Base-by-base conservation (phyloP, 2,888 invertebrate genomes). In the Parnassius smintheus region DNA sequence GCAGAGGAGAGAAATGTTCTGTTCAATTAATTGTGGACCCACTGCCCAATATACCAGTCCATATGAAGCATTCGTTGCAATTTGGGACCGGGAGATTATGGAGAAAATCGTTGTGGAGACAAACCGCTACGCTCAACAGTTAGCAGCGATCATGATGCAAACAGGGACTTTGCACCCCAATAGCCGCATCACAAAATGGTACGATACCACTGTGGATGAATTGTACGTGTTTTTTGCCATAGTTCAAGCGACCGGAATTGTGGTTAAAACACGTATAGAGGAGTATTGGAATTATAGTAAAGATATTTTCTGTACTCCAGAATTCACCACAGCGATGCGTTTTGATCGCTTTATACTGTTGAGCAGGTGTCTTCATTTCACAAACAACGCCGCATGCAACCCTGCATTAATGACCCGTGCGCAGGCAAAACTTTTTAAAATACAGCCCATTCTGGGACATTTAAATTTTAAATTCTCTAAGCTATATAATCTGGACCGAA, bases 111-210 rank as follows among this genome's bases (percentile, higher is more conserved):
- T 48, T 12, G 51, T 2, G 2, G 61, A 67, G 49, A 67, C 68
- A 12, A 68, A 65, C 51, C 61, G 3, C n/a, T 68, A 69, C 18
- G 69, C 69, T 22, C 65, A 69, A 56, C 65, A 68, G 56, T 1
- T 59, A 51, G 50, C 57, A 25, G 9, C 59, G 12, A 22, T 9
- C 18, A 62, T 61, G 65, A 41, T 63, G 18, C 13, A 52, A 9
- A 9, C 57, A 1, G 61, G 65, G 46, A 56, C 51, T 9, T 41
- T 65, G n/a, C 8, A 18, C 45, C 64, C 65, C 8, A 41, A 42
- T 11, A 64, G 62, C 48, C 49, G 68, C 18, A 61, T 68, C n/a
- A 55, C 56, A 11, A 44, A 18, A 2, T 68, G 66, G 68, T 13
- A 44, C 18, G 66, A 68, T 45, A 66, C 68, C 4, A 44, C 9